Percentiles rank a stretch among this genome's conserved stretches.
Evolutionary conservation across 2,797 vertebrate genomes (phyloP).

Genomic region (Otolemur crassicaudatus): DNA sequence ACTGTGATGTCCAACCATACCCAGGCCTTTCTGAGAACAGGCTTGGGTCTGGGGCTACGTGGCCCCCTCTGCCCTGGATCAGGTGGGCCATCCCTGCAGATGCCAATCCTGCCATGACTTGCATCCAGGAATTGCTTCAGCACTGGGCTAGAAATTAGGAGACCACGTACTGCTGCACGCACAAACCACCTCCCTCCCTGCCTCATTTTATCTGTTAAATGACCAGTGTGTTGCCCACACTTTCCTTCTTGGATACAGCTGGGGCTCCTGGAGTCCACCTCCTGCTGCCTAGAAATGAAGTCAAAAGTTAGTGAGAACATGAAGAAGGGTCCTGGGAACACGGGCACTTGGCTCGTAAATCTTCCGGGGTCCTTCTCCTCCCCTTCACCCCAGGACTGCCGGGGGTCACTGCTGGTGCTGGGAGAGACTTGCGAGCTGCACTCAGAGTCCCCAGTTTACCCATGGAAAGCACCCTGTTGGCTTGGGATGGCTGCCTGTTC

Average conservation of each 20-base stretch:
- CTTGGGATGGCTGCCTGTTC: rapidly evolving
- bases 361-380: background rate
- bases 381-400: background rate
- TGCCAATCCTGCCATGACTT: background rate
- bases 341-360: background rate
- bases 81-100: background rate
- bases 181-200: background rate
- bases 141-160: background rate
- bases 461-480: background rate
- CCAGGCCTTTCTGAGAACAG: background rate
- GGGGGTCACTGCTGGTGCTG: background rate
- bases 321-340: background rate
- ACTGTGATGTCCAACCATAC: rapidly evolving
- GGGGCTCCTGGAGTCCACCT: rapidly evolving
- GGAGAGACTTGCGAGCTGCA: background rate
- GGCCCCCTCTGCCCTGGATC: background rate
- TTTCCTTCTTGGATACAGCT: too few relatives aligned
- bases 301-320: background rate
- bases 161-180: rapidly evolving
- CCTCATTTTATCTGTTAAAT: background rate
- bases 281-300: background rate
- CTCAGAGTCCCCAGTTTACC: background rate
- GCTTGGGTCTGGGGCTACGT: background rate
- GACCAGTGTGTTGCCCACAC: background rate
- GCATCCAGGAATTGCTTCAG: background rate